Evolutionary conservation across 2,888 invertebrate genomes (phyloP).

Genomic region (Phengaris alcon): DNA sequence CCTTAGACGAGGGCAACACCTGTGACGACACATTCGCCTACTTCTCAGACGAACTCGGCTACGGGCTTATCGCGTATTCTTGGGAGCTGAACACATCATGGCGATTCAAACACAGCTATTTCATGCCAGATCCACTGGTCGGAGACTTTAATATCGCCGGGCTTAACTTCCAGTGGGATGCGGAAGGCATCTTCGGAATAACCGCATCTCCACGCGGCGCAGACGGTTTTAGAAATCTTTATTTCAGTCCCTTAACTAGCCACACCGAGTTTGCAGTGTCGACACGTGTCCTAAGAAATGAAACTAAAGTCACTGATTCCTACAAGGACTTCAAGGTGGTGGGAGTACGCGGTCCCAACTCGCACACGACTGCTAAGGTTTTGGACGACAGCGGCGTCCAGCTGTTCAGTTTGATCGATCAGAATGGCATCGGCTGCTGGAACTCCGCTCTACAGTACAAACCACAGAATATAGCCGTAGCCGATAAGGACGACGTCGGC

Average conservation of each 20-base stretch:
- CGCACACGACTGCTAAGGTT: slow-evolving; percentile 86
- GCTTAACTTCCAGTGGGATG: slow-evolving; percentile 91
- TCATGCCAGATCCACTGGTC: slow-evolving; percentile 88
- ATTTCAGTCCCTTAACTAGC: slow-evolving; percentile 89
- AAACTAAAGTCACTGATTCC: slow-evolving; percentile 82
- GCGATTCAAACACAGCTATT: slow-evolving; percentile 88
- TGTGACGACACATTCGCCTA: slow-evolving; percentile 90
- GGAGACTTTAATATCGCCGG: slow-evolving; percentile 90
- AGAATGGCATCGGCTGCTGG: slow-evolving; percentile 92
- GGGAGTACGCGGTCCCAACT: slow-evolving; percentile 82
- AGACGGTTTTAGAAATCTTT: slow-evolving; percentile 85
- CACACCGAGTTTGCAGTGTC: slow-evolving; percentile 89
- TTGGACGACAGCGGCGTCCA: slow-evolving; percentile 87
- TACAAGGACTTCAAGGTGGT: slow-evolving; percentile 85
- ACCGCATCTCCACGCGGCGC: slow-evolving; percentile 82
- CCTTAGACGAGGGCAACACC: slow-evolving; percentile 85
- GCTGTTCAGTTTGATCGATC: slow-evolving; percentile 88
- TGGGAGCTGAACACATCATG: slow-evolving; percentile 88
- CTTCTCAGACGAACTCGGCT: slow-evolving; percentile 90
- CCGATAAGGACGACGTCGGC: slow-evolving; percentile 86
- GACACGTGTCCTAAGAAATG: slow-evolving; percentile 85
- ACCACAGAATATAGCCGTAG: slow-evolving; percentile 83
- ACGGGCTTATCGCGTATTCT: slow-evolving; percentile 89
- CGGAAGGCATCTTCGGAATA: slow-evolving; percentile 90
- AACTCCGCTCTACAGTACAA: slow-evolving; percentile 82